Conservation (phyloP, 2,113 vertebrate genomes). For the Apaloderma vittatum region DNA sequence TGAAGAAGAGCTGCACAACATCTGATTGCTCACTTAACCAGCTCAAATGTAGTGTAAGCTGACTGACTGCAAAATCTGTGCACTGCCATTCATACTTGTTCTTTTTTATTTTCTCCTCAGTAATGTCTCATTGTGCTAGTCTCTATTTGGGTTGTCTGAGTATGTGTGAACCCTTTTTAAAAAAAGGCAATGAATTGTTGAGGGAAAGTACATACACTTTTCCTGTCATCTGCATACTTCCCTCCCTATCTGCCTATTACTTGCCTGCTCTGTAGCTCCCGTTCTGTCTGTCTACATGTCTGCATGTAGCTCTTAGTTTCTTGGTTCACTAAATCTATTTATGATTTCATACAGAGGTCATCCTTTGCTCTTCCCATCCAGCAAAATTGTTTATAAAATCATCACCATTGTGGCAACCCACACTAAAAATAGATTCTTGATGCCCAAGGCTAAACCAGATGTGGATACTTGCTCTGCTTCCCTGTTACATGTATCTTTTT, state of each 20-base stretch:
- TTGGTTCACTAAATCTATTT: background rate
- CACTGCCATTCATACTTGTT: slow-evolving; percentile 4
- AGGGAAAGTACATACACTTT: background rate
- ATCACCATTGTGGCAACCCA: rapidly evolving
- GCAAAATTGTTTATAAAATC: background rate
- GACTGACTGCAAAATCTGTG: slow-evolving; percentile 24
- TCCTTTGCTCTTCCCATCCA: background rate
- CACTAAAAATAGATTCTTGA: background rate
- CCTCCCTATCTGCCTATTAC: background rate
- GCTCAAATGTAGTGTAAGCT: background rate
- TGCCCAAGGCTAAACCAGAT: background rate
- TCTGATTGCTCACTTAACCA: slow-evolving; percentile 35
- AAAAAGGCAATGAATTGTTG: slow-evolving; percentile 1
- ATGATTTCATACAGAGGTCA: background rate
- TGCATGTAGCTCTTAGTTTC: background rate
- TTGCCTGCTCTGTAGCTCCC: background rate
- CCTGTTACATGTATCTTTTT: background rate
- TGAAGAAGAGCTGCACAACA: background rate
- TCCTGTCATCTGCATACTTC: background rate
- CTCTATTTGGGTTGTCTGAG: slow-evolving; percentile 21
- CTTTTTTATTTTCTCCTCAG: slow-evolving; percentile 31
- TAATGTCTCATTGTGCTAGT: slow-evolving; percentile 12
- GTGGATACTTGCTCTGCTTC: background rate
- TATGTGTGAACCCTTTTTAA: slow-evolving; percentile 1
- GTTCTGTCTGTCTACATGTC: background rate